Conservation (phyloP, 2,888 invertebrate genomes). For the Plebejus melissa region DNA sequence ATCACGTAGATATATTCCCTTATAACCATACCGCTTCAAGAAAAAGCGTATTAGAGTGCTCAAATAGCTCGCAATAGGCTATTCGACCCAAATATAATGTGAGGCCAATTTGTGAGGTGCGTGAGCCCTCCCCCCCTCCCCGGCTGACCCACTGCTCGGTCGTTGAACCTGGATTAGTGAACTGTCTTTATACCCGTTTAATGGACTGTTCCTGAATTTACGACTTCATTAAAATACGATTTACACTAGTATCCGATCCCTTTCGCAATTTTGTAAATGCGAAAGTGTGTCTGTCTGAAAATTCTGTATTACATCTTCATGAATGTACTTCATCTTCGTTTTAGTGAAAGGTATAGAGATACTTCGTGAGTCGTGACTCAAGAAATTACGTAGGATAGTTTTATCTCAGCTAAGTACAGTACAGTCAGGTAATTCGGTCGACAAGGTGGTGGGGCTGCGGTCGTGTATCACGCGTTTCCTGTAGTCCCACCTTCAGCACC, state of each 20-base stretch:
- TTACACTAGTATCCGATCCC: not conserved
- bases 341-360: no score
- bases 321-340: no score
- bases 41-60: not conserved
- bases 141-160: not conserved
- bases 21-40: not conserved
- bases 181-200: not conserved
- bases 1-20: not conserved
- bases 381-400: no score
- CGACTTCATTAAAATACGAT: not conserved
- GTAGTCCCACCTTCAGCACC: no score
- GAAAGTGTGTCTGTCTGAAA: no score
- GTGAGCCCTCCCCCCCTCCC: not conserved
- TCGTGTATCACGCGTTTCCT: no score
- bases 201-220: not conserved
- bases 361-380: no score
- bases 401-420: no score
- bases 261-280: not conserved
- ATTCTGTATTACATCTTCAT: no score
- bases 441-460: no score
- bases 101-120: conserved; percentile 1
- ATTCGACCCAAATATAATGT: not conserved
- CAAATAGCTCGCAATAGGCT: not conserved
- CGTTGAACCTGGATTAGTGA: not conserved
- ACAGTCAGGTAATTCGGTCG: no score